phyloP scores from a whole-genome alignment of 1,140 invertebrate species.

The Liolophura sinensis region DNA sequence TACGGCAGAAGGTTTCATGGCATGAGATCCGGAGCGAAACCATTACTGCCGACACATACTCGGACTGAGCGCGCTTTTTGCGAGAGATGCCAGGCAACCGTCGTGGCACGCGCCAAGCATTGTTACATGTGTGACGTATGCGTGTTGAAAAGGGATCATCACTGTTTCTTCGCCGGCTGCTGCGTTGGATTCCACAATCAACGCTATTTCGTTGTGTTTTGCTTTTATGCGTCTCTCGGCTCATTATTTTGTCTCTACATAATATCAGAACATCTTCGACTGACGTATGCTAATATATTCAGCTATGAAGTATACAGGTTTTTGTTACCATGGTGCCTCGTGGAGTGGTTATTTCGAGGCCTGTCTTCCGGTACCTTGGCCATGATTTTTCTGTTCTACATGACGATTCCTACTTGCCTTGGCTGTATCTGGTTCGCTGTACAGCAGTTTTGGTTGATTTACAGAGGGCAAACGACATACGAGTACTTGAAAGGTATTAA shows the following conservation, averaged over 20 bases:
- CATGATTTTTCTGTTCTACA: constrained; percentile 24
- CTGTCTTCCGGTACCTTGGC: constrained; percentile 22
- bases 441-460: constrained; percentile 30
- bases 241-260: constrained; percentile 22
- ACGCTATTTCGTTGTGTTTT: constrained; percentile 38
- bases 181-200: constrained; percentile 48
- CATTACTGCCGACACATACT: no score
- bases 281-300: constrained; percentile 28
- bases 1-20: no score
- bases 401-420: constrained; percentile 19
- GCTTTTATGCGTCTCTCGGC: constrained; percentile 17
- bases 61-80: no score
- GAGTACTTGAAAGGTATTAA: constrained; percentile 28
- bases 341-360: constrained; percentile 27
- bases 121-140: constrained; percentile 46
- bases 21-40: no score
- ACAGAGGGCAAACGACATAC: constrained; percentile 35
- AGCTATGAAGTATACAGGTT: constrained; percentile 14
- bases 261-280: constrained; percentile 28
- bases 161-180: constrained; percentile 49
- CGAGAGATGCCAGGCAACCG: no score
- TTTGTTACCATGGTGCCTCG: constrained; percentile 30
- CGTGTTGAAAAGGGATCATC: constrained; percentile 50
- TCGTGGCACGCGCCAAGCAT: constrained; percentile 27
- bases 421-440: constrained; percentile 21